Evolutionary conservation across 2,113 vertebrate genomes (phyloP), one percentile per base, ranked within the genome.

Genomic region (Toxotes jaculatrix): DNA sequence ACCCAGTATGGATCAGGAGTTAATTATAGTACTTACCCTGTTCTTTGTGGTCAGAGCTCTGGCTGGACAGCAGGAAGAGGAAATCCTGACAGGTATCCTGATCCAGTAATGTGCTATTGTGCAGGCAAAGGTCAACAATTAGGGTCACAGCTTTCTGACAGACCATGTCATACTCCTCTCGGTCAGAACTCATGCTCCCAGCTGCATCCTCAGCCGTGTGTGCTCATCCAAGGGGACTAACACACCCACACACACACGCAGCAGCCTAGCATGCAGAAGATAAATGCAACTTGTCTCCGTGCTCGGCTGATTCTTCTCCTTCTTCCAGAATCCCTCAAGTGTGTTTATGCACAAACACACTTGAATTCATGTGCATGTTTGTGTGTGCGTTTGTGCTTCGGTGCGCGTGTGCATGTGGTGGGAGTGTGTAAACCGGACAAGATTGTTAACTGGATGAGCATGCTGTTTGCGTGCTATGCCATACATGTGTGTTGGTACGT

Each of bases 131-230:
- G 94, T 96, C 95, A 93, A 95, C 92, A 85, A 96, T 90, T 34
- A 96, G 94, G 92, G 95, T 93, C 91, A 95, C 93, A 45, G 95
- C 95, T 92, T 79, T 95, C 92, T 95, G 94, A 94, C 95, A 96
- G 88, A 95, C 87, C 94, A 94, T 94, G 93, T 95, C 95, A 95
- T 95, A 77, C 82, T 95, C 93, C 91, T 93, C 93, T 85, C 88
- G 90, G 87, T 91, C 91, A 85, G 95, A 89, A 93, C 91, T 95
- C 95, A 96, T 96, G 94, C 93, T 96, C 94, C 87, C 91, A 90
- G 90, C 88, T 85, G 92, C 95, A 94, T 95, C 93, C 87, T 93
- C 90, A 77, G 92, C 82, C 64, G 87, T 65, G 86, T 88, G 85
- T 87, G 86, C 91, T 94, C 93, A 91, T 95, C 93, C 89, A 75